Percentiles rank a stretch among this genome's conserved stretches.
These are phyloP conservation scores for Etheostoma nigrum DNA, from an alignment of 2,797 vertebrate species.

Conservation along the genomic window DNA sequence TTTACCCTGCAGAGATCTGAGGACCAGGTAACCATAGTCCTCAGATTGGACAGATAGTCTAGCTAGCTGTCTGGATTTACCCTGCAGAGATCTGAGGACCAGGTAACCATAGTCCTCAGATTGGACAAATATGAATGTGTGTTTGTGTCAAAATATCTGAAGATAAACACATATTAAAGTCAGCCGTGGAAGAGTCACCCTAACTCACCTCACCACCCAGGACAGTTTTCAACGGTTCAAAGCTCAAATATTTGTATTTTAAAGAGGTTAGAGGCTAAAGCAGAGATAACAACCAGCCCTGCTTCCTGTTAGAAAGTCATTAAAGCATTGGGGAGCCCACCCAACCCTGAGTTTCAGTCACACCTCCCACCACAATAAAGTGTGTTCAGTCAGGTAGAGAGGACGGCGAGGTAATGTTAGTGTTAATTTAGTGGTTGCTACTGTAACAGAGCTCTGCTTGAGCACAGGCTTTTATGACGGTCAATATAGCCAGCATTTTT, in stretches of 20 bases:
- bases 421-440: no score
- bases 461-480: no score
- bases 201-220: not conserved
- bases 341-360: slow-evolving; percentile 31
- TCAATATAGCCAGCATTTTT: no score
- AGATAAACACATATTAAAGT: slow-evolving; percentile 59
- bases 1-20: no score
- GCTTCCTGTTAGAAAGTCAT: slow-evolving; percentile 93
- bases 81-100: no score
- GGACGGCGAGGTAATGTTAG: no score
- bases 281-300: slow-evolving; percentile 84
- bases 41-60: no score
- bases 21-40: no score
- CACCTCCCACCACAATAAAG: slow-evolving; percentile 22
- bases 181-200: not conserved
- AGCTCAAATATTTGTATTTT: slow-evolving; percentile 40
- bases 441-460: no score
- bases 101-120: no score
- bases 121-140: not conserved
- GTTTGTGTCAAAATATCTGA: slow-evolving; percentile 49
- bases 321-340: slow-evolving; percentile 79
- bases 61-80: no score
- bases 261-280: slow-evolving; percentile 61
- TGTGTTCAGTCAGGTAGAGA: no score
- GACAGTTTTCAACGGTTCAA: slow-evolving; percentile 15